A percentile compares a stretch with the other conserved stretches of the same genome.
Conservation (phyloP, 1,140 invertebrate genomes). For the Scaptodrosophila lebanonensis region DNA sequence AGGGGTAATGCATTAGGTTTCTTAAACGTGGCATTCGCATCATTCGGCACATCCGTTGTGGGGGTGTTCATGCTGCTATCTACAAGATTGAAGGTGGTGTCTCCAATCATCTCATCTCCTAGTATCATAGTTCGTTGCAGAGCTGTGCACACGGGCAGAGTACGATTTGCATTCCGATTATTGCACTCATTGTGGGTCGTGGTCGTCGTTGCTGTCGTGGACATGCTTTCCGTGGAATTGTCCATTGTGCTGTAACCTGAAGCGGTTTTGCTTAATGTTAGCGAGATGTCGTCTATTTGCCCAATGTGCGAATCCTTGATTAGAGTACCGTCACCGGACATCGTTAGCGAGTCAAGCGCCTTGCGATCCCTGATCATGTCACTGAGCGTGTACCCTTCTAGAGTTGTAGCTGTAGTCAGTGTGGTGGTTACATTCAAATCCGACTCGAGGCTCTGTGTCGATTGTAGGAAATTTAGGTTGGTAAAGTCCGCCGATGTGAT, state of each 20-base stretch:
- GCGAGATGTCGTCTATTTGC: constrained; percentile 70
- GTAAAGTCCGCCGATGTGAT: constrained; percentile 76
- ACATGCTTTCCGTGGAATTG: constrained; percentile 72
- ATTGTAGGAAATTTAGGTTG: constrained; percentile 70
- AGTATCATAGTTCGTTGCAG: constrained; percentile 52
- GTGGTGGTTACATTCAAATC: constrained; percentile 43
- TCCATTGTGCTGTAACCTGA: constrained; percentile 74
- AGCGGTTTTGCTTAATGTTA: constrained; percentile 63
- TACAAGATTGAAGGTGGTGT: constrained; percentile 63
- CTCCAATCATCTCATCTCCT: constrained; percentile 67
- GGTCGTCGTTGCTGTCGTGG: constrained; percentile 14
- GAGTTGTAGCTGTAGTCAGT: constrained; percentile 24
- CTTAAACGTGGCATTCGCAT: constrained; percentile 43
- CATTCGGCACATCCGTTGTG: constrained; percentile 19
- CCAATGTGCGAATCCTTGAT: constrained; percentile 74
- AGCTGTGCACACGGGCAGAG: background rate
- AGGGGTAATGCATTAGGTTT: constrained; percentile 18
- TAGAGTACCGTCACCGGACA: constrained; percentile 68
- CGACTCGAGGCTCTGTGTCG: constrained; percentile 52
- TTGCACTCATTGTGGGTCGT: constrained; percentile 10
- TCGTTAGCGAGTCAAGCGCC: constrained; percentile 59
- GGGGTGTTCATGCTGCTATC: constrained; percentile 54
- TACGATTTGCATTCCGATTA: constrained; percentile 7
- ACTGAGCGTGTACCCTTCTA: constrained; percentile 51
- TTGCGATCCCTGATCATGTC: constrained; percentile 72